Conservation (phyloP, 2,888 invertebrate species). For the Rhorus exstirpatorius region DNA sequence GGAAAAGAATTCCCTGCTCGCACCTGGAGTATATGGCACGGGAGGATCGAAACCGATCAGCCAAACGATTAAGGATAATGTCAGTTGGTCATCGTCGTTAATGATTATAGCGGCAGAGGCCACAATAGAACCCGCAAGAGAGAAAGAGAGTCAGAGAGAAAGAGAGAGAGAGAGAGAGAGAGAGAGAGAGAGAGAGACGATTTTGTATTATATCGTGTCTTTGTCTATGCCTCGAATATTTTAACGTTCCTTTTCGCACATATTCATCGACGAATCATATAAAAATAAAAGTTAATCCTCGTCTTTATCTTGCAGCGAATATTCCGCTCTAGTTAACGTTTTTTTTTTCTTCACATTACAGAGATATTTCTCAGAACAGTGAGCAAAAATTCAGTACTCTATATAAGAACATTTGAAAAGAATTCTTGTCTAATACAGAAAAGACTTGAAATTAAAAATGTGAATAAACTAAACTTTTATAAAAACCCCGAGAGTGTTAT, state of each 20-base stretch:
- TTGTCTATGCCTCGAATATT: conserved; percentile 35
- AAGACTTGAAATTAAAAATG: too few relatives aligned
- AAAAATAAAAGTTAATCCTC: background rate
- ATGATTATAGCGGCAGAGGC: conserved; percentile 78
- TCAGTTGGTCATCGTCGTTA: conserved; percentile 81
- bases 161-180: conserved; percentile 10
- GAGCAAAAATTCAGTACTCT: too few relatives aligned
- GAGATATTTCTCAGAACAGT: too few relatives aligned
- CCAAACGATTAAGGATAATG: conserved; percentile 82
- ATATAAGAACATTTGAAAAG: too few relatives aligned
- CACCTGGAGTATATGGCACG: conserved; percentile 31
- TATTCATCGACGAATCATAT: background rate
- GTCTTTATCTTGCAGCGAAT: background rate
- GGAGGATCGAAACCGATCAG: conserved; percentile 71
- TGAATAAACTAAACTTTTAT: too few relatives aligned
- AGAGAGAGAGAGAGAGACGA: conserved; percentile 30
- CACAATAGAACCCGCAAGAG: conserved; percentile 26
- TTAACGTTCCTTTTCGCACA: background rate
- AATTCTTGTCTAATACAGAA: too few relatives aligned
- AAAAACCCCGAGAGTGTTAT: too few relatives aligned
- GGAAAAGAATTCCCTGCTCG: conserved; percentile 73
- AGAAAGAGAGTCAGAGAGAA: conserved; percentile 14
- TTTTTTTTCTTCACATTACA: too few relatives aligned
- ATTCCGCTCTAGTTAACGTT: too few relatives aligned
- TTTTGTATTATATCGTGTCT: conserved; percentile 68